These are phyloP conservation scores for Hemiscyllium ocellatum DNA, from an alignment of 2,113 vertebrate species.

Conservation along the genomic window DNA sequence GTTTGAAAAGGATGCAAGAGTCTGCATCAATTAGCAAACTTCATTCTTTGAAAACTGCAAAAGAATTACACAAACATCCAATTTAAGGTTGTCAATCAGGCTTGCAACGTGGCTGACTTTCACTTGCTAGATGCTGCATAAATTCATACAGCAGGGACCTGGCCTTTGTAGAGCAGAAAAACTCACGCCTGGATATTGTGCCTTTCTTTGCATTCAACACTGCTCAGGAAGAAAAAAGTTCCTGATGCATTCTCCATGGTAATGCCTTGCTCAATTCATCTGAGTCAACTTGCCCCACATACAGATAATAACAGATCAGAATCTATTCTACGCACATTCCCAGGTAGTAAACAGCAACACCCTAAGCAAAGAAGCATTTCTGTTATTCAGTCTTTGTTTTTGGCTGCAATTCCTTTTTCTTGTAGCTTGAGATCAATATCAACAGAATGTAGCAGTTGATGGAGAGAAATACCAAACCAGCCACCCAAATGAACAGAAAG, in stretches of 20 bases:
- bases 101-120: not conserved
- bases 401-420: constrained; percentile 34
- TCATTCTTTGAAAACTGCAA: no score
- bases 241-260: not conserved
- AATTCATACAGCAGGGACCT: not conserved
- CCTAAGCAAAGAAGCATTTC: not conserved
- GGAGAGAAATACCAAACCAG: constrained; percentile 75
- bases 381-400: constrained; percentile 38
- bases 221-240: not conserved
- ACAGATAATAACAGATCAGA: not conserved
- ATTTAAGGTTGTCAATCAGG: not conserved
- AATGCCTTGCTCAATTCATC: not conserved
- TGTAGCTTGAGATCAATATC: constrained; percentile 78
- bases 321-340: not conserved
- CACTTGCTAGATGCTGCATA: not conserved
- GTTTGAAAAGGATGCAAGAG: not conserved
- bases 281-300: not conserved
- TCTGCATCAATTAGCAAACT: not conserved
- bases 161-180: not conserved
- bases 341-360: not conserved
- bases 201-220: not conserved
- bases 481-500: constrained; percentile 76
- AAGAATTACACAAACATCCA: not conserved
- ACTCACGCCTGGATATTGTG: not conserved
- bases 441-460: constrained; percentile 74